Base-by-base conservation (phyloP, 2,113 vertebrate species). In the Alosa alosa region DNA sequence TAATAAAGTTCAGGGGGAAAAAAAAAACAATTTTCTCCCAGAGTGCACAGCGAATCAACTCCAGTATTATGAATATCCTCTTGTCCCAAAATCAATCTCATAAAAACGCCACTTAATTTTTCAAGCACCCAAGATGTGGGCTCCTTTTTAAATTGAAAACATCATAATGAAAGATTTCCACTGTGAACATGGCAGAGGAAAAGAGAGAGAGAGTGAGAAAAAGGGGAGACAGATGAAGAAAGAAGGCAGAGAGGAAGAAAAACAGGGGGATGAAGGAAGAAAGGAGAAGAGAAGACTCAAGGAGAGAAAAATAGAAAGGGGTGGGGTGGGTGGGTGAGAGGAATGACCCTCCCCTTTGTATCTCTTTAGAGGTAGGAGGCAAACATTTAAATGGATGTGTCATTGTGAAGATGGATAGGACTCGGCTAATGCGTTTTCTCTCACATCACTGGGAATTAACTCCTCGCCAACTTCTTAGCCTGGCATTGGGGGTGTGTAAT, bases 331-430 rank as follows among this genome's bases (percentile, higher is more conserved):
- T n/a, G 31, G 13, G 31, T 17, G 15, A 78, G 68, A 88, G 86
- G 49, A 92, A 90, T n/a, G 86, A 86, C 87, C 91, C 86, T 88
- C 39, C 85, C 4, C 46, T 81, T 87, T 82, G 86, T 89, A 90
- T 92, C 90, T 88, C 82, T 88, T 90, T 90, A 91, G 85, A 92
- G 92, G 91, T 90, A 93, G 91, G 92, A 91, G 91, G 86, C 84
- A 87, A 84, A 87, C 86, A 92, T 94, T 94, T 93, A 94, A 95
- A 95, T 94, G 91, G 88, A 93, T 90, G 91, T 92, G 92, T 93
- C 94, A 94, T 85, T 36, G 64, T n/a, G 75, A 93, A 93, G 94
- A 94, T 93, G 91, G 92, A 95, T 94, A 94, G 92, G 90, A 91
- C 91, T 93, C 90, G 91, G 90, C 92, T 94, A 94, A 94, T 95